Base-by-base conservation (phyloP, 1,140 invertebrate genomes). In the Melipona quadrifasciata region DNA sequence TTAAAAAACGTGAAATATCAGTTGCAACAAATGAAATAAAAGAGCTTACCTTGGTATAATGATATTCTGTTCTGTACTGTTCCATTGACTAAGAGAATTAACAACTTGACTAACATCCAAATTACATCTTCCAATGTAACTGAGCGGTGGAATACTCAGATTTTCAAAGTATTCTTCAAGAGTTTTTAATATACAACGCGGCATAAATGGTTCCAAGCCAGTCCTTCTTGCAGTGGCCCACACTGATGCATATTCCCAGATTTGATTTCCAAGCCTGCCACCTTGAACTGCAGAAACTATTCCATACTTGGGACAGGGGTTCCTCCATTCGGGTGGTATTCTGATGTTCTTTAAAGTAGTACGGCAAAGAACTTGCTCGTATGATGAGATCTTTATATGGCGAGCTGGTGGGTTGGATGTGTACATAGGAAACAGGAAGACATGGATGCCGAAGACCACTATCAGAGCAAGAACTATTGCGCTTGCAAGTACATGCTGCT, bases 171-270 rank as follows among this genome's bases (percentile, higher is more conserved):
- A 90, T 83, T 95, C 93, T 84, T 95, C 95, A n/a, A 96, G 87
- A 51, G 95, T 95, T 55, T 94, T 93, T 31, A 95, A 92, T 84
- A 96, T 96, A 85, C 96, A 96, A 78, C 95, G 92, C 47, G 96
- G 96, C 80, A 96, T 93, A 78, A 95, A 96, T 1, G 96, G 95
- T 85, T 96, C 95, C 6, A 96, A 91, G 10, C 96, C 95, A 17
- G 96, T 96, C 72, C 95, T 92, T 80, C 95, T 87, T 91, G 95
- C 88, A 94, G 92, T 93, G 0, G 96, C 96, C 95, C 95, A 96
- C 8, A 96, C 95, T 1, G 96, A 95, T 0, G 95, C 96, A 84
- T 96, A 96, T 82, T 96, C 96, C 95, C 96, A 96, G 90, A 96
- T 96, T 88, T 96, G 96, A 91, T 96, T 96, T 65, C 96, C 97